Base-by-base conservation (phyloP, 2,888 invertebrate species). In the Rhodophaea formosa region DNA sequence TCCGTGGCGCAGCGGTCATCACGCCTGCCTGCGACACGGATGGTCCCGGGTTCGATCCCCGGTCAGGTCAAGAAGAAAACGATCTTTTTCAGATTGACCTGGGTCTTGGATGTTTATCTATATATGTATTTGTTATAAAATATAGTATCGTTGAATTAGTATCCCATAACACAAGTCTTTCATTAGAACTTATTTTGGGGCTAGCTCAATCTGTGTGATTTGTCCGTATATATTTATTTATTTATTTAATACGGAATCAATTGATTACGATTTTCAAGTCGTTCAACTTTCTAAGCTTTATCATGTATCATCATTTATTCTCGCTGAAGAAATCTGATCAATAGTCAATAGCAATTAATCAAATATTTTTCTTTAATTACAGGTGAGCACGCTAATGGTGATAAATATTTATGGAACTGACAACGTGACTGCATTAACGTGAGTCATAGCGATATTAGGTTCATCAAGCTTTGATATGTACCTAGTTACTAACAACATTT, bases 351-450 rank as follows among this genome's bases (percentile, higher is more conserved):
- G 15, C 17, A 12, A 51, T 49, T 61, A 54, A 61, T 42, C 30
- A 17, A 15, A 57, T 57, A 59, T 59, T 67, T 49, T 63, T 55
- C 59, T 62, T 65, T 70, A 59, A 67, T 73, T 70, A 60, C 72
- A 72, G 69, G 71, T 76, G 60, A 70, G 70, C 68, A 59, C 64
- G 56, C 57, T 57, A 59, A 61, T 66, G 63, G 60, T 63, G 66
- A 71, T 68, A 69, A 69, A 62, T 57, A 63, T 58, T 67, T 69
- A 70, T 73, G 56, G 60, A 71, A 69, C 72, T 69, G 73, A 75
- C 69, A 65, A 73, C 70, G 75, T 74, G 75, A 75, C 66, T 69
- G 59, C 63, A 72, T 72, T 74, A 66, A 62, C 58, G 63, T 71
- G 62, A 76, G 63, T 68, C 67, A 68, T 55, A 45, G 14, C 58